These are phyloP conservation scores for Cryptophagus acutangulus DNA, from an alignment of 2,888 invertebrate genomes.

Conservation along the genomic window DNA sequence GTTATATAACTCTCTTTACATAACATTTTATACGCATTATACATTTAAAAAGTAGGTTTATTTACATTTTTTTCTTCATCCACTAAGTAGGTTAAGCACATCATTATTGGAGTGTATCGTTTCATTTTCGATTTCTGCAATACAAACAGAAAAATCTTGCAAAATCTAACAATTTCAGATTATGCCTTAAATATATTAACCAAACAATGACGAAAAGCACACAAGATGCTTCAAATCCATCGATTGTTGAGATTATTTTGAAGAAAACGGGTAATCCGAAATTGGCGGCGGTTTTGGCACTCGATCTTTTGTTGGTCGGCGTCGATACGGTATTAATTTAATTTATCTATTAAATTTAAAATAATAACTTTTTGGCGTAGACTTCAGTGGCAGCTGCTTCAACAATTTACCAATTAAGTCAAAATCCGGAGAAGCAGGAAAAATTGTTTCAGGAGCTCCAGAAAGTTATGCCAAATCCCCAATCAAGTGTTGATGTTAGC, in stretches of 20 bases:
- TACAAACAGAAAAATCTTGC: constrained; percentile 5
- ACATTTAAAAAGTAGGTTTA: too few species aligned
- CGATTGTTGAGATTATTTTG: constrained; percentile 56
- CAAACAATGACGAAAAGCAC: constrained; percentile 52
- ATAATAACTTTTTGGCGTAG: constrained; percentile 36
- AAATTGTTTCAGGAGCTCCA: constrained; percentile 60
- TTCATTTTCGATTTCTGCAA: too few species aligned
- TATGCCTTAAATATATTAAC: constrained; percentile 56
- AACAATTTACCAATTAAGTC: constrained; percentile 68
- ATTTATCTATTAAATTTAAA: neutral
- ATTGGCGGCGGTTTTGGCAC: constrained; percentile 65
- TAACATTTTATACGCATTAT: too few species aligned
- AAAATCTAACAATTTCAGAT: too few species aligned
- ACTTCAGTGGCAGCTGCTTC: constrained; percentile 73
- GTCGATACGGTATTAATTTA: constrained; percentile 63
- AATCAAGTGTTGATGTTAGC: constrained; percentile 54
- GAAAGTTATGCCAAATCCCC: constrained; percentile 52
- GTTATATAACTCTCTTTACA: too few species aligned
- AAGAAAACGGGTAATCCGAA: constrained; percentile 55
- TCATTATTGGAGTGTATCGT: too few species aligned
- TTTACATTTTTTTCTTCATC: too few species aligned
- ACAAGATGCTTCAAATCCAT: constrained; percentile 47
- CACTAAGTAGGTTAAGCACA: too few species aligned
- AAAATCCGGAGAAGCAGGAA: constrained; percentile 63
- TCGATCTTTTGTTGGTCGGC: constrained; percentile 75